These are phyloP conservation scores for Sclerurus mexicanus DNA, from an alignment of 2,113 vertebrate genomes.

Conservation along the genomic window DNA sequence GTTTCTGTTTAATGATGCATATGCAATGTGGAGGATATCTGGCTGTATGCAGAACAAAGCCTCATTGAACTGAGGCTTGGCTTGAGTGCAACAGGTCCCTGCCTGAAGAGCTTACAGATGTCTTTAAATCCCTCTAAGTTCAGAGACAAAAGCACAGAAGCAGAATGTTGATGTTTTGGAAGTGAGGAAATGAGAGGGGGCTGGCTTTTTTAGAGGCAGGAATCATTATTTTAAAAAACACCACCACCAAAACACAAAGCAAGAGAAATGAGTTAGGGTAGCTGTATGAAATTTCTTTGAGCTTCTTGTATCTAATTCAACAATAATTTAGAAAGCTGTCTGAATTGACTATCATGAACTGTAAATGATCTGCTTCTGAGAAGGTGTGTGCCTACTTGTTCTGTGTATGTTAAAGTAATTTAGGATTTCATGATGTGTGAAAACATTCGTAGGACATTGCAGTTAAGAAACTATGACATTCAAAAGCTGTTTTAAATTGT, in stretches of 20 bases:
- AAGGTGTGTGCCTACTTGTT: not conserved
- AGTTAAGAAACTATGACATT: not conserved
- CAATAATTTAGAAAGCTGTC: not conserved
- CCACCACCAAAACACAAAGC: not conserved
- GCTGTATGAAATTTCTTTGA: not conserved
- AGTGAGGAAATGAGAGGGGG: not conserved
- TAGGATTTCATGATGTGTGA: not conserved
- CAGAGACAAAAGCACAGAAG: not conserved
- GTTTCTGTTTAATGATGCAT: conserved; percentile 29
- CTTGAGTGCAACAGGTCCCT: not conserved
- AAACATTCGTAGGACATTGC: not conserved
- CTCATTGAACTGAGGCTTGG: not conserved
- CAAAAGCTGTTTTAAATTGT: not conserved
- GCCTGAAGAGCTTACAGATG: not conserved
- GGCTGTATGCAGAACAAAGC: not conserved
- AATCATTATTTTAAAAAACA: not conserved
- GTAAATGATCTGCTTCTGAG: not conserved
- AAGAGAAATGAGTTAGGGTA: not conserved
- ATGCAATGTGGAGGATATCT: not conserved
- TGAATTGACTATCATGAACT: not conserved
- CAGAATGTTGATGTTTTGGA: not conserved
- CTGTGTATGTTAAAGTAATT: not conserved
- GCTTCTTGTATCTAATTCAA: not conserved
- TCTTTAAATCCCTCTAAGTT: not conserved
- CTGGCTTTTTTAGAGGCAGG: not conserved